These are phyloP conservation scores for Larimichthys polyactis DNA, from an alignment of 2,113 vertebrate species.

Conservation along the genomic window DNA sequence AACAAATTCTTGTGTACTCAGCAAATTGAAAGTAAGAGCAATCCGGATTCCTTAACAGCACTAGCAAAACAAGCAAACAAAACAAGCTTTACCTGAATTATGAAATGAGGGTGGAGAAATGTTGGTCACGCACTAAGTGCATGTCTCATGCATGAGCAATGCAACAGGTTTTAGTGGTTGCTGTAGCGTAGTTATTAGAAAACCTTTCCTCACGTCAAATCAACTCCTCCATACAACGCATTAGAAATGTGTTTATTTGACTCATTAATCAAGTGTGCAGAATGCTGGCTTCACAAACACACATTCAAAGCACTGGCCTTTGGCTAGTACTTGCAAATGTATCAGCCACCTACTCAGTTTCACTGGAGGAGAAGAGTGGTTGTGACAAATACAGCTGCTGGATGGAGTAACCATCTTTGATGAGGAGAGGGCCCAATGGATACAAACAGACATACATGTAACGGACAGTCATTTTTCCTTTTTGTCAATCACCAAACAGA, in stretches of 20 bases:
- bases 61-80: neutral
- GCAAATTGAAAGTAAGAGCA: neutral
- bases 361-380: slow-evolving; percentile 4
- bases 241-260: neutral
- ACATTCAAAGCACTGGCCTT: neutral
- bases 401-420: slow-evolving; percentile 27
- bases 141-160: slow-evolving; percentile 17
- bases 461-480: neutral
- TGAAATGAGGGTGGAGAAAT: neutral
- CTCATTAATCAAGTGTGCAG: neutral
- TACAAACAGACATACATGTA: neutral
- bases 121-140: neutral
- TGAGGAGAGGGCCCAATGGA: slow-evolving; percentile 4
- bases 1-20: neutral
- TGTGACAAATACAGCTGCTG: slow-evolving; percentile 18
- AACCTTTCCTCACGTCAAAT: neutral
- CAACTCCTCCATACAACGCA: neutral
- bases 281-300: neutral
- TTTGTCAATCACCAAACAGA: neutral
- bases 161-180: slow-evolving; percentile 35
- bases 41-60: neutral
- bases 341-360: slow-evolving; percentile 16
- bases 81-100: neutral
- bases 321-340: slow-evolving; percentile 10
- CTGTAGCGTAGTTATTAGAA: slow-evolving; percentile 5